A percentile compares a stretch with the other conserved stretches of the same genome.
phyloP scores from a whole-genome alignment of 2,888 invertebrate species.

The Mythimna ferrago region DNA sequence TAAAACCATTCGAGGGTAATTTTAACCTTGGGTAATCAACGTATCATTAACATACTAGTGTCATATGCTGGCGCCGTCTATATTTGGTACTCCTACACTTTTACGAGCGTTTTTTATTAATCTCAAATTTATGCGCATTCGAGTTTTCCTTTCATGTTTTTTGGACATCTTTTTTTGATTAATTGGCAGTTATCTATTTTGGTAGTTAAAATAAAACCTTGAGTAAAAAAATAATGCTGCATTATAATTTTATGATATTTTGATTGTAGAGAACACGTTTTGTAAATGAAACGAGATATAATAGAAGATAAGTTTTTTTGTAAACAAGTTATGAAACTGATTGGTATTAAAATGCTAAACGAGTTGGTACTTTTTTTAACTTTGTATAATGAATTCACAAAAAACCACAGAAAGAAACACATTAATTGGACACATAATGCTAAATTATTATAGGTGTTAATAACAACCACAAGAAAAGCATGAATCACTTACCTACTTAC shows the following conservation, averaged over 20 bases:
- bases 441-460: conserved; percentile 9
- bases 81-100: conserved; percentile 20
- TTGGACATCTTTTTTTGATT: conserved; percentile 29
- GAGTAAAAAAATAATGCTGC: conserved; percentile 24
- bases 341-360: conserved; percentile 16
- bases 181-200: conserved; percentile 36
- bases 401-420: background rate
- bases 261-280: conserved; percentile 31
- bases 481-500: conserved; percentile 27
- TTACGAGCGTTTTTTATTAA: conserved; percentile 50
- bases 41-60: conserved; percentile 40
- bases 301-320: conserved; percentile 28
- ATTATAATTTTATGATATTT: conserved; percentile 44
- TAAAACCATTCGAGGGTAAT: conserved; percentile 1
- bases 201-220: conserved; percentile 24
- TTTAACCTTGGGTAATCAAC: conserved; percentile 42
- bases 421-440: conserved; percentile 1
- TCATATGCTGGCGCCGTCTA: conserved; percentile 22
- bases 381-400: conserved; percentile 1
- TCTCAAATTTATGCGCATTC: conserved; percentile 27
- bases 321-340: conserved; percentile 2
- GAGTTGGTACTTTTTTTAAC: background rate
- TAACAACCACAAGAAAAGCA: conserved; percentile 25
- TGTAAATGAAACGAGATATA: conserved; percentile 6
- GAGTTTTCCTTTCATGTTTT: conserved; percentile 24